Evolutionary conservation across 2,113 vertebrate species (phyloP).

Genomic region (Parus major): DNA sequence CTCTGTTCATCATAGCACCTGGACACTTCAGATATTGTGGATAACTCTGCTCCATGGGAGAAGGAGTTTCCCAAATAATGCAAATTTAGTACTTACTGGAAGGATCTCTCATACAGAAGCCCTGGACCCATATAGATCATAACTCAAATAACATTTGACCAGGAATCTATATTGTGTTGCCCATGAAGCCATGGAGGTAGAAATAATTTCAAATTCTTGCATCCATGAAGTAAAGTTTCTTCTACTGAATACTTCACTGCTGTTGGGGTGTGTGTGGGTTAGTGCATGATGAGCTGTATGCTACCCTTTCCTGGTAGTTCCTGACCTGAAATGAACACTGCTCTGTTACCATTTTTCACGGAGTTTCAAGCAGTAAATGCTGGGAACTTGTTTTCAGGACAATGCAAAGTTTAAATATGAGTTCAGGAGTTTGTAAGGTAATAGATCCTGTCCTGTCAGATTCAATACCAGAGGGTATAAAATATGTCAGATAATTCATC

Average conservation of each 20-base stretch:
- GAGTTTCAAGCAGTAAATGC: not conserved
- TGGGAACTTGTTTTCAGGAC: not conserved
- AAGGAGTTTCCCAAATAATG: not conserved
- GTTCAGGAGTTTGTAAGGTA: not conserved
- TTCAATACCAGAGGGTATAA: constrained; percentile 33
- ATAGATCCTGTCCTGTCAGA: constrained; percentile 34
- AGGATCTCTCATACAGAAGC: not conserved
- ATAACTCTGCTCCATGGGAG: not conserved
- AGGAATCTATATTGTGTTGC: not conserved
- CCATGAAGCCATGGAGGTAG: not conserved
- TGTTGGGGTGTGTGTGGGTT: not conserved
- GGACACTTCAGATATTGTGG: not conserved
- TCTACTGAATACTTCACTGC: not conserved
- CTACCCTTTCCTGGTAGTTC: not conserved
- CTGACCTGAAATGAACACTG: not conserved
- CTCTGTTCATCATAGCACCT: not conserved
- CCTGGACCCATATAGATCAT: not conserved
- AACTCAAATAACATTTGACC: not conserved
- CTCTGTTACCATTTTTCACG: not conserved
- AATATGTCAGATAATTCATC: constrained; percentile 23
- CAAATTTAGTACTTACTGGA: not conserved
- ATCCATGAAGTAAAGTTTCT: not conserved
- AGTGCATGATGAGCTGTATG: accelerated
- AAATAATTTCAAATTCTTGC: not conserved
- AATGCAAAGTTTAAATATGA: not conserved